Base-by-base conservation (phyloP, 2,888 invertebrate species). In the Cyaniris semiargus region DNA sequence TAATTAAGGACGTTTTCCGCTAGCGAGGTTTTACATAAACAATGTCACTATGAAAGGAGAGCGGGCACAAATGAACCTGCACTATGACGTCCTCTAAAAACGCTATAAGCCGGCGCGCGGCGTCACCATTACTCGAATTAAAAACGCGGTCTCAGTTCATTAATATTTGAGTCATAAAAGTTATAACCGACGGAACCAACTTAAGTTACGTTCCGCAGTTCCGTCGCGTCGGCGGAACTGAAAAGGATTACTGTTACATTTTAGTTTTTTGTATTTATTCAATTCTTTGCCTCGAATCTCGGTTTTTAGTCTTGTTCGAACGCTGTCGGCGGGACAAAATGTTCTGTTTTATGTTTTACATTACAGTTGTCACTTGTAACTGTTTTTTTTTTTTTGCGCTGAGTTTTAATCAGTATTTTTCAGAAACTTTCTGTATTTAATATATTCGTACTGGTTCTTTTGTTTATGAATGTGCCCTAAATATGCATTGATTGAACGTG, bases 261-360 rank as follows among this genome's bases (percentile, higher is more conserved):
- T 27, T 66, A 66, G 66, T 66, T 66, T 66, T 66, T 66, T 66
- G 66, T 66, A 66, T 66, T 66, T 27, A 66, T 66, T 66, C 66
- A 66, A 66, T 66, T 31, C 66, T 66, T 66, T 60, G 60, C 23
- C 60, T 15, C 18, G 66, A 31, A 66, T 31, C 60, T 60, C 66
- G 66, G 66, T 31, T 66, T 66, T 31, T 31, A 31, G 27, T 58
- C 58, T 21, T 21, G 21, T 66, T 66, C 66, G 66, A 60, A 31
- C 15, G 66, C 31, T 31, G 66, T 27, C 27, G 27, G 3, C 60
- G 23, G 3, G 60, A 66, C 18, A 31, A 18, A 31, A 27, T 31
- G 60, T n/a, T n/a, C n/a, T 60, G 66, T 66, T 66, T 66, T 31
- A 31, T 66, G 66, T 66, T 66, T 66, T 66, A 66, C 66, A 66